Percentiles rank a stretch among this genome's conserved stretches.
Conservation (phyloP, 2,888 invertebrate species). For the Cyrtodaria siliqua region DNA sequence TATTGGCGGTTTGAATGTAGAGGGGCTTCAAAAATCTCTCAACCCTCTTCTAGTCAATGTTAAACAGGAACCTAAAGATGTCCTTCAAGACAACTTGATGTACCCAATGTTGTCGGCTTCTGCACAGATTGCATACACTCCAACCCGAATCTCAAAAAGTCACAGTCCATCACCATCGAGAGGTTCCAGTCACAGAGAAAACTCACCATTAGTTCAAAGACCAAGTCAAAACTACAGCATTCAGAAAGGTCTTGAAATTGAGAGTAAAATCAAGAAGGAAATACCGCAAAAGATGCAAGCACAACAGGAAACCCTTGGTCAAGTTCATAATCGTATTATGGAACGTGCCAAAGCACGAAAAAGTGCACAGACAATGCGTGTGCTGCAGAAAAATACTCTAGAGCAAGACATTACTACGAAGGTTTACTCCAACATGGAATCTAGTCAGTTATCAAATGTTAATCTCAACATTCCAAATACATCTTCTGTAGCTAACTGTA, state of each 20-base stretch:
- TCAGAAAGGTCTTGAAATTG: constrained; percentile 39
- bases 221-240: constrained; percentile 10
- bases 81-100: constrained; percentile 11
- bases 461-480: constrained; percentile 48
- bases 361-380: constrained; percentile 47
- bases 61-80: constrained; percentile 61
- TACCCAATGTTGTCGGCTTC: constrained; percentile 11
- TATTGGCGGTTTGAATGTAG: constrained; percentile 19
- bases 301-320: constrained; percentile 52
- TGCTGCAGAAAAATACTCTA: constrained; percentile 35
- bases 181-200: constrained; percentile 32
- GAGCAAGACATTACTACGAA: background rate
- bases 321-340: constrained; percentile 60
- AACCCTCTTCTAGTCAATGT: constrained; percentile 69
- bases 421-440: no score
- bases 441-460: background rate
- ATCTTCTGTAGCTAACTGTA: constrained; percentile 7
- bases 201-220: constrained; percentile 41
- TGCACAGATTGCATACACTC: constrained; percentile 28
- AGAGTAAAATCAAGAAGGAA: constrained; percentile 42
- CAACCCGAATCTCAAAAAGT: constrained; percentile 39
- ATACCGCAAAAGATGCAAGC: constrained; percentile 47
- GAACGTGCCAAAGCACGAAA: constrained; percentile 60
- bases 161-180: constrained; percentile 48
- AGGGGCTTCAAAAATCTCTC: constrained; percentile 31